A percentile compares a stretch with the other conserved stretches of the same genome.
These are phyloP conservation scores for Idris sp. DNA, from an alignment of 1,140 invertebrate species.

Conservation along the genomic window DNA sequence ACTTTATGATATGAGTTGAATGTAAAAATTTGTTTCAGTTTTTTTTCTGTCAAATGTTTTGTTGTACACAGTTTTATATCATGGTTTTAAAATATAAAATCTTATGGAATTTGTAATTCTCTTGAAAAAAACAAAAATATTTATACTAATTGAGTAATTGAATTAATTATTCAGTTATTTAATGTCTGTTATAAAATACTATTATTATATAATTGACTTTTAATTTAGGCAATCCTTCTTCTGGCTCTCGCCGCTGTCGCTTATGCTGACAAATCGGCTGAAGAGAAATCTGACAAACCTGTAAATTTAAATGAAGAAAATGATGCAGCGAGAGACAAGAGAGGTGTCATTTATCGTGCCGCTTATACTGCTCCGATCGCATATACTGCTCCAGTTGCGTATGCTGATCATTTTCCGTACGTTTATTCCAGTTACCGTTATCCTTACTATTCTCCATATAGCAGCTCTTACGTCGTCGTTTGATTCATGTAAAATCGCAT, in stretches of 20 bases:
- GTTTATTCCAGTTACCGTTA: conserved; percentile 65
- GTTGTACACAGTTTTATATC: no score
- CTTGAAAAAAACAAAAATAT: no score
- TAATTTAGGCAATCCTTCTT: conserved; percentile 65
- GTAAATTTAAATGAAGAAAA: conserved; percentile 42
- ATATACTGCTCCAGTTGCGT: conserved; percentile 62
- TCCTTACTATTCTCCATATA: conserved; percentile 64
- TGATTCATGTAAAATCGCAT: conserved; percentile 22
- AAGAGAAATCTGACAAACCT: conserved; percentile 48
- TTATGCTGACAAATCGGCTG: conserved; percentile 54
- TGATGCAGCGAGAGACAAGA: conserved; percentile 66
- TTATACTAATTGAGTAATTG: no score
- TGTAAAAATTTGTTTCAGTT: no score
- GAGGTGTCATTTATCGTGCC: conserved; percentile 57
- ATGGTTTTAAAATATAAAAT: no score
- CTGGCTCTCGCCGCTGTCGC: conserved; percentile 68
- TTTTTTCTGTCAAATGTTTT: no score
- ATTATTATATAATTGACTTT: no score
- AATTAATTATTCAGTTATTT: no score
- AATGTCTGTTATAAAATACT: no score
- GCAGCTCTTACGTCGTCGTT: conserved; percentile 54
- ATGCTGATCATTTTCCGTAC: conserved; percentile 61
- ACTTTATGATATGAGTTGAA: no score
- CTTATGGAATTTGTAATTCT: no score
- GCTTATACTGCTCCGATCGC: conserved; percentile 62